Percentiles rank a stretch among this genome's conserved stretches.
Evolutionary conservation across 2,113 vertebrate genomes (phyloP).

Genomic region (Mormyrus lacerda): DNA sequence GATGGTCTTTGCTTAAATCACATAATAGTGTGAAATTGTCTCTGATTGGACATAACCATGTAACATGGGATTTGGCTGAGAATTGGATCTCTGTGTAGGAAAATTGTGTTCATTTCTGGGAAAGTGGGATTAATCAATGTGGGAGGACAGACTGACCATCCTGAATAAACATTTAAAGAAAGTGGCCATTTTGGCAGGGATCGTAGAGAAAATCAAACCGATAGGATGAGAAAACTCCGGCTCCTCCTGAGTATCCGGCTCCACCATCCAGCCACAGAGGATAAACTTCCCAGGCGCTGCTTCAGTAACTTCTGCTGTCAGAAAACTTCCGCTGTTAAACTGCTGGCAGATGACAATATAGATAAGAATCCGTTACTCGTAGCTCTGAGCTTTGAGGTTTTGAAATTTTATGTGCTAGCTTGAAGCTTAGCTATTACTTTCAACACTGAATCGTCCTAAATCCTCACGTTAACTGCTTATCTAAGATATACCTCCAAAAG

Average conservation of each 20-base stretch:
- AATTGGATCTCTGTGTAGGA: not conserved
- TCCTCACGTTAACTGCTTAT: not conserved
- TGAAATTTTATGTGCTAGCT: not conserved
- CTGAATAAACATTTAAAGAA: not conserved
- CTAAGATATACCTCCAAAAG: not conserved
- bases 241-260: not conserved
- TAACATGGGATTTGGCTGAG: not conserved
- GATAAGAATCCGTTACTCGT: not conserved
- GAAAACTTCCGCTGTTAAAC: not conserved
- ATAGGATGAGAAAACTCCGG: not conserved
- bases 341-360: not conserved
- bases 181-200: not conserved
- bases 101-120: not conserved
- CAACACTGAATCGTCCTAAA: not conserved
- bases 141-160: not conserved
- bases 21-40: not conserved
- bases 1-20: not conserved
- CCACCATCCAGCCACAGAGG: not conserved
- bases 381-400: not conserved
- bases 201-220: not conserved
- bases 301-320: not conserved
- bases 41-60: not conserved
- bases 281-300: not conserved
- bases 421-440: not conserved
- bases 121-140: not conserved